Percentiles rank a stretch among this genome's conserved stretches.
These are phyloP conservation scores for Tarsius wallacei DNA, from an alignment of 2,797 vertebrate genomes.

Conservation along the genomic window DNA sequence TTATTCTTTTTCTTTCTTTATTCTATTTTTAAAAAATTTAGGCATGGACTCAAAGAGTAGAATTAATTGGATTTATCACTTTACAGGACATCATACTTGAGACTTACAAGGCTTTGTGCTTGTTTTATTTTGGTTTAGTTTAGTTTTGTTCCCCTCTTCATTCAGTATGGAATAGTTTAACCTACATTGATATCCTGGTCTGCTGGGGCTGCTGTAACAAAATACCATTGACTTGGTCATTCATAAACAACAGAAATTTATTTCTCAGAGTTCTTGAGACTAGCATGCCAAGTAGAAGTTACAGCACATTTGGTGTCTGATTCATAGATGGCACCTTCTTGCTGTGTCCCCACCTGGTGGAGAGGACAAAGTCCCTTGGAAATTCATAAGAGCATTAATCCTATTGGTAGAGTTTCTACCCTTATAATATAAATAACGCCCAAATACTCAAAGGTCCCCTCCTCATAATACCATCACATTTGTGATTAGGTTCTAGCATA, in stretches of 20 bases:
- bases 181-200: neutral
- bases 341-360: neutral
- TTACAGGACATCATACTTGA: neutral
- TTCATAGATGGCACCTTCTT: neutral
- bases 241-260: neutral
- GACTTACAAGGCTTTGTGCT: neutral
- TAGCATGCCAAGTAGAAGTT: neutral
- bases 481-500: neutral
- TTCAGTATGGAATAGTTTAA: neutral
- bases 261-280: fast-evolving
- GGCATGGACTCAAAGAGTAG: neutral
- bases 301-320: neutral
- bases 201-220: neutral
- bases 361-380: neutral
- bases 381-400: neutral
- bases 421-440: neutral
- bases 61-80: neutral
- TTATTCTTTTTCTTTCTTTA: neutral
- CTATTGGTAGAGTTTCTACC: fast-evolving
- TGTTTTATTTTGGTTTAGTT: neutral
- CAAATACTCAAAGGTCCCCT: neutral
- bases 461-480: neutral
- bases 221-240: neutral
- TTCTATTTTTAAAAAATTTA: neutral
- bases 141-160: neutral